Evolutionary conservation across 37 sponge, comb jelly and placozoan species (phyloP).

Genomic region (Corticium candelabrum): DNA sequence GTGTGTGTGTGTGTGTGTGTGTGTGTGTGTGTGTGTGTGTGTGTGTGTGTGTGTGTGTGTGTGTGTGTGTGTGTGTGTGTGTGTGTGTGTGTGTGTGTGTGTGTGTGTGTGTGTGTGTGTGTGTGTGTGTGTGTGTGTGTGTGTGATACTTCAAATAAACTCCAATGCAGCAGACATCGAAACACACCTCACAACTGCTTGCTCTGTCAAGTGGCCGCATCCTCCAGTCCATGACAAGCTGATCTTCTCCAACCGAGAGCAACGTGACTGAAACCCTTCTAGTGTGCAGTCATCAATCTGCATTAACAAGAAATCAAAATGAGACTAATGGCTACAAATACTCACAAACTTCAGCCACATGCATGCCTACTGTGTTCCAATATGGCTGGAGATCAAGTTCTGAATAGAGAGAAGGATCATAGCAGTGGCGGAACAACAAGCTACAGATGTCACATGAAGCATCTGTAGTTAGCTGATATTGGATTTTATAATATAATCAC

Average conservation of each 20-base stretch:
- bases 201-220: conserved; percentile 40
- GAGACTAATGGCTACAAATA: conserved; percentile 5
- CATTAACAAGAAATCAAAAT: not conserved
- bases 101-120: too few relatives aligned
- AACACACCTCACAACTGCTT: conserved; percentile 27
- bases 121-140: too few relatives aligned
- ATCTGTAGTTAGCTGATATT: too few relatives aligned
- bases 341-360: too few relatives aligned
- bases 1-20: too few relatives aligned
- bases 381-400: conserved; percentile 54
- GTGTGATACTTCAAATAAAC: too few relatives aligned
- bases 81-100: too few relatives aligned
- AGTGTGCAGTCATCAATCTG: conserved; percentile 45
- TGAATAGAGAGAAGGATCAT: conserved; percentile 50
- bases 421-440: conserved; percentile 31
- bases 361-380: conserved; percentile 50
- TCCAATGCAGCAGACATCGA: not conserved
- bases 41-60: too few relatives aligned
- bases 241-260: conserved; percentile 19
- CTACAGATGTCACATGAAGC: conserved; percentile 14
- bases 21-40: too few relatives aligned
- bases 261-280: conserved; percentile 19
- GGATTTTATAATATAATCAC: too few relatives aligned
- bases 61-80: too few relatives aligned
- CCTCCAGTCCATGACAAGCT: conserved; percentile 56